Evolutionary conservation across 2,113 vertebrate species (phyloP), one percentile per base, ranked within the genome.

Genomic region (Bagarius yarrelli): DNA sequence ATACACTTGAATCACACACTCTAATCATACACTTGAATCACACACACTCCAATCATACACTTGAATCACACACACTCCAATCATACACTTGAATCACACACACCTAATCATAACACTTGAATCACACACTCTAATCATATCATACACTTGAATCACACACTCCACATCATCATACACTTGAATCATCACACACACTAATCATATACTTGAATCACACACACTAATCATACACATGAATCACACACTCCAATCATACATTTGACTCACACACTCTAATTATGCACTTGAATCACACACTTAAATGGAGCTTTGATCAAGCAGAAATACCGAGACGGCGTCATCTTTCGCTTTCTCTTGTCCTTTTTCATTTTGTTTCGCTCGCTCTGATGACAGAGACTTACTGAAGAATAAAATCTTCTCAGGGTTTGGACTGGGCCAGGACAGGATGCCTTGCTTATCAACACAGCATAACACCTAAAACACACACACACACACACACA

Each of bases 391-490:
- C 21, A 15, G 36, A 8, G 60, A 5, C 4, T 21, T 85, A 63
- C 75, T 79, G 44, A 85, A 86, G 85, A 85, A 85, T 52, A 87
- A 64, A 21, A 86, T 81, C 53, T 84, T 87, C 25, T 87, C 85
- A 14, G 78, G 69, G 73, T 82, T 83, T 23, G 80, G 83, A 63
- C 53, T 87, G 71, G 85, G 83, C 83, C 87, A 85, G 8, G 78
- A 88, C 5, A 85, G 71, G 27, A 86, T 82, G 55, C 81, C 80
- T 60, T 87, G 79, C 79, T 86, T 86, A 83, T 87, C 85, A 67
- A 83, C 84, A 76, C 84, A 86, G 50, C 88, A 88, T 52, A 84
- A 67, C 23, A 88, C 80, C 83, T 84, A 40, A 64, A 57, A 44
- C 53, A 61, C 36, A 69, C 14, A n/a, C 9, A 64, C 52, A 70